Percentiles rank a stretch among this genome's conserved stretches.
These are phyloP conservation scores for Rhagophthalmus giganteus DNA, from an alignment of 2,888 invertebrate species.

Conservation along the genomic window DNA sequence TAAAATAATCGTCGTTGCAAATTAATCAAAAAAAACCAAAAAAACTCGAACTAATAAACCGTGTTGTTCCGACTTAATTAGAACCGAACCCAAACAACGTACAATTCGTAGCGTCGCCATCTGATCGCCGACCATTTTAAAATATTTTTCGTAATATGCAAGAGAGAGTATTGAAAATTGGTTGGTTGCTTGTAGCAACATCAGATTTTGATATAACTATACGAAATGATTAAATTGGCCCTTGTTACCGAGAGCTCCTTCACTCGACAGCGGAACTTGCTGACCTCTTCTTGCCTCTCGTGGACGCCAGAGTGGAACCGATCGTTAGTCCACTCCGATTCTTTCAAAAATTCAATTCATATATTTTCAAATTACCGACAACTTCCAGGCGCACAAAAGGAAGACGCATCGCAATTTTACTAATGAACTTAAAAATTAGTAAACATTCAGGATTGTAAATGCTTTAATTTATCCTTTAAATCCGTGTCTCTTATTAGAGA, in stretches of 20 bases:
- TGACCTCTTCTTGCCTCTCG: slow-evolving; percentile 30
- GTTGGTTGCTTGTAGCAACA: slow-evolving; percentile 33
- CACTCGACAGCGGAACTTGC: slow-evolving; percentile 27
- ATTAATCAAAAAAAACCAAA: no score
- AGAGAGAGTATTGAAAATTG: slow-evolving; percentile 30
- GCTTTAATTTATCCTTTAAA: slow-evolving; percentile 15
- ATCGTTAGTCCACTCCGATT: slow-evolving; percentile 21
- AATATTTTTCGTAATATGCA: slow-evolving; percentile 25
- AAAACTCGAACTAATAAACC: no score
- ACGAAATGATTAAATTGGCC: slow-evolving; percentile 37
- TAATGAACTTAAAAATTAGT: slow-evolving; percentile 5
- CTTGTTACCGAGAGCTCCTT: slow-evolving; percentile 34
- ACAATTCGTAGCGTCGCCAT: slow-evolving; percentile 13
- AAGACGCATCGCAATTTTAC: neutral
- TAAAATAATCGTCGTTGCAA: no score
- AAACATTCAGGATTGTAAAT: slow-evolving; percentile 6
- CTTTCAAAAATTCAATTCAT: neutral
- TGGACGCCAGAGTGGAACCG: slow-evolving; percentile 24
- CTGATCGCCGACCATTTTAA: slow-evolving; percentile 14
- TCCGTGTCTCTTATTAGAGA: slow-evolving; percentile 14
- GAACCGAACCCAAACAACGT: no score
- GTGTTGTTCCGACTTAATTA: no score
- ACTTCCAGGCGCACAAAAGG: no score
- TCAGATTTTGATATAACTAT: slow-evolving; percentile 35
- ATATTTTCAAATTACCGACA: no score